These are phyloP conservation scores for Euphysa ruthae DNA, from an alignment of 30 jellyfish, hydroid and myxozoan species.

Conservation along the genomic window DNA sequence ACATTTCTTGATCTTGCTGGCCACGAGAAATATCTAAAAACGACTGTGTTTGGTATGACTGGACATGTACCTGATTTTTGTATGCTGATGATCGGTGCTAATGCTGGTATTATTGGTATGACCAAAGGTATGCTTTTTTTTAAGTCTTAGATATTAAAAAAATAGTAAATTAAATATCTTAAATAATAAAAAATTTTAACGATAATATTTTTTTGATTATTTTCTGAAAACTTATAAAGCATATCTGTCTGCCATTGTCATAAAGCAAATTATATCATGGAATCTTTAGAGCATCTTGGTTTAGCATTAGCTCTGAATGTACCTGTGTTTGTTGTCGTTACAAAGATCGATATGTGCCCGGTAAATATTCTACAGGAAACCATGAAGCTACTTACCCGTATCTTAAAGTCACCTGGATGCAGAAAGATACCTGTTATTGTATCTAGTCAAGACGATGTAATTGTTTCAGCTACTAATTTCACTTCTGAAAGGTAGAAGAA, in stretches of 20 bases:
- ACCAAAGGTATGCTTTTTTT: constrained; percentile 84
- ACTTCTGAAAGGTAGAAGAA: constrained; percentile 82
- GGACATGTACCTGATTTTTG: constrained; percentile 97
- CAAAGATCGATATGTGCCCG: constrained; percentile 98
- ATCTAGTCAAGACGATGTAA: constrained; percentile 65
- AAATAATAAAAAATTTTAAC: neutral
- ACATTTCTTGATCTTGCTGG: constrained; percentile 97
- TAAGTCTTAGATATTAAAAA: neutral
- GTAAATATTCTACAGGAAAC: constrained; percentile 87
- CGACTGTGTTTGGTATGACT: constrained; percentile 96
- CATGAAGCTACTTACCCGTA: constrained; percentile 71
- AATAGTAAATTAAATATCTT: neutral
- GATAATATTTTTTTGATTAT: neutral
- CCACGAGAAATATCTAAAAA: constrained; percentile 87
- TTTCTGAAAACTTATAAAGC: too few species aligned
- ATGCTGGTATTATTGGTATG: constrained; percentile 98
- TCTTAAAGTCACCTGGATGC: constrained; percentile 93
- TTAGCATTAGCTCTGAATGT: constrained; percentile 84
- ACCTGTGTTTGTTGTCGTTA: constrained; percentile 91
- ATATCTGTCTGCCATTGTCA: neutral
- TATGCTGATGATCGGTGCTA: constrained; percentile 91
- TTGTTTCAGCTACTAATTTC: constrained; percentile 83
- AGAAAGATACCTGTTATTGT: constrained; percentile 85
- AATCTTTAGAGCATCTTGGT: constrained; percentile 80
- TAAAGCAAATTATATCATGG: neutral